A percentile compares a stretch with the other conserved stretches of the same genome.
Conservation (phyloP, 1,140 invertebrate species). For the Trissolcus basalis region DNA sequence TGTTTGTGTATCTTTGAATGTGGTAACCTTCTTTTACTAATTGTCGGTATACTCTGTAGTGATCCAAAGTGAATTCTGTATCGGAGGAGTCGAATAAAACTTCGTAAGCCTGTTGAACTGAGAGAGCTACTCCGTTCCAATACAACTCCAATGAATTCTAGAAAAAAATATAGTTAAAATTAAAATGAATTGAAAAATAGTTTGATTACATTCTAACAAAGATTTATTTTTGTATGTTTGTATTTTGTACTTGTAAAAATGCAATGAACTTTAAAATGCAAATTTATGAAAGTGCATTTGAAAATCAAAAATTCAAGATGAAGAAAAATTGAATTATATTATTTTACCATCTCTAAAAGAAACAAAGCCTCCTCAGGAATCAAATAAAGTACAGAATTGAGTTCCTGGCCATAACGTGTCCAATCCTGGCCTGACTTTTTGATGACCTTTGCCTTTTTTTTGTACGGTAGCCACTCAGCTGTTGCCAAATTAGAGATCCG, state of each 20-base stretch:
- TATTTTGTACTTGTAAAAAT: too few relatives aligned
- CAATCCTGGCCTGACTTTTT: slow-evolving; percentile 78
- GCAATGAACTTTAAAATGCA: too few relatives aligned
- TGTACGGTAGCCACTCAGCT: slow-evolving; percentile 78
- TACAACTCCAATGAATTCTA: slow-evolving; percentile 79
- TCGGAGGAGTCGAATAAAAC: slow-evolving; percentile 73
- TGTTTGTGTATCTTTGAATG: slow-evolving; percentile 66
- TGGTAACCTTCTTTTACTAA: slow-evolving; percentile 78
- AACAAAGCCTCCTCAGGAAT: slow-evolving; percentile 80
- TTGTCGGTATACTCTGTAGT: slow-evolving; percentile 80
- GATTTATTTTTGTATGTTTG: too few relatives aligned
- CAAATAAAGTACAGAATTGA: slow-evolving; percentile 75
- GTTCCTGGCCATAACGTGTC: slow-evolving; percentile 77
- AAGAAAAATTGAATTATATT: slow-evolving; percentile 10
- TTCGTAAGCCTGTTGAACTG: slow-evolving; percentile 79
- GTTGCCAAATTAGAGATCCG: slow-evolving; percentile 77
- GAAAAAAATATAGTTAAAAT: slow-evolving; percentile 47
- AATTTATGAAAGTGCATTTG: too few relatives aligned
- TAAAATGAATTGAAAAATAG: background rate
- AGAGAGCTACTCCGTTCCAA: slow-evolving; percentile 77
- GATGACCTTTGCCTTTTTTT: slow-evolving; percentile 78
- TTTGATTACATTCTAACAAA: too few relatives aligned
- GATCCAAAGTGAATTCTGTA: slow-evolving; percentile 72
- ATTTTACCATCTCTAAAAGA: slow-evolving; percentile 80
- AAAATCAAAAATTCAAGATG: too few relatives aligned